These are phyloP conservation scores for Syngnathus typhle DNA, from an alignment of 2,113 vertebrate species.

Conservation along the genomic window DNA sequence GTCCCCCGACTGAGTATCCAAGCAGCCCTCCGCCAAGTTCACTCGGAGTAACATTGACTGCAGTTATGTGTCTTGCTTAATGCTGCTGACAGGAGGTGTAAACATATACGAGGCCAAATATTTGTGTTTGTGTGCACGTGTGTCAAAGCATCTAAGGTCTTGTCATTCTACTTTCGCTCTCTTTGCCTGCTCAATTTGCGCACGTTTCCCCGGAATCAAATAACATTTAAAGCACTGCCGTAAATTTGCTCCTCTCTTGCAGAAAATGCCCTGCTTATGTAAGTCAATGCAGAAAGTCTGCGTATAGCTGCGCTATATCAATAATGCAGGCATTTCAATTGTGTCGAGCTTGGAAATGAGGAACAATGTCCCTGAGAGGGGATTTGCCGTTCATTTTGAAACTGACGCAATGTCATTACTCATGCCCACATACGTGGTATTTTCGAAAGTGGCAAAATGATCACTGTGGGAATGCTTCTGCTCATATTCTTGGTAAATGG, in stretches of 20 bases:
- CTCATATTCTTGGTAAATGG: constrained; percentile 68
- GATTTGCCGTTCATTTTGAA: constrained; percentile 46
- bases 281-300: constrained; percentile 5
- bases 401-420: constrained; percentile 56
- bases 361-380: constrained; percentile 8
- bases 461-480: constrained; percentile 72
- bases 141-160: neutral
- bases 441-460: constrained; percentile 43
- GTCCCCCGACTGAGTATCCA: neutral
- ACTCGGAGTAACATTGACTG: neutral
- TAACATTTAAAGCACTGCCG: neutral
- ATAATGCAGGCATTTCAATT: constrained; percentile 12
- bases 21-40: neutral
- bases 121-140: too few relatives aligned
- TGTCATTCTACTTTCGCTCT: constrained; percentile 31
- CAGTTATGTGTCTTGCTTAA: neutral
- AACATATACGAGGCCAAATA: neutral
- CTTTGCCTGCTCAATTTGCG: constrained; percentile 27
- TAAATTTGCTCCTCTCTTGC: neutral
- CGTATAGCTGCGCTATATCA: neutral
- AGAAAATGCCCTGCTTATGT: neutral
- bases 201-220: neutral
- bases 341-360: neutral
- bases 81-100: neutral
- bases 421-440: constrained; percentile 45